These are phyloP conservation scores for Zaprionus obscuricornis DNA, from an alignment of 2,888 invertebrate species.

Conservation along the genomic window DNA sequence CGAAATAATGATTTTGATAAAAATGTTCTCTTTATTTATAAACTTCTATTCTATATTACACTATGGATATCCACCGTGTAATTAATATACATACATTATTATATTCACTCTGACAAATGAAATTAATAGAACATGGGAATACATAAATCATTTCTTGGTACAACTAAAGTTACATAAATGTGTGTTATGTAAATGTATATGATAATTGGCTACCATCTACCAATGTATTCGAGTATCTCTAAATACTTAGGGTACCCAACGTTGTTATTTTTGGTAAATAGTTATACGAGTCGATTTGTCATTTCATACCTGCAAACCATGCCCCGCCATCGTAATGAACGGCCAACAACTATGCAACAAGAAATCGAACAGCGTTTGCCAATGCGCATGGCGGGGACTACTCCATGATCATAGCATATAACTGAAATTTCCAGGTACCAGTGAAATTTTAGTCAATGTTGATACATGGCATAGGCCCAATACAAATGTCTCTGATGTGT, in stretches of 20 bases:
- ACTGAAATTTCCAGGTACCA: conserved; percentile 4
- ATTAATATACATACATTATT: conserved; percentile 29
- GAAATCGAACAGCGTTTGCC: conserved; percentile 24
- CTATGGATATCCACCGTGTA: conserved; percentile 9
- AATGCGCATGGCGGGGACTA: neutral
- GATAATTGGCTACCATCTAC: conserved; percentile 6
- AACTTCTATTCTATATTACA: conserved; percentile 32
- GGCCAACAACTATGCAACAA: conserved; percentile 36
- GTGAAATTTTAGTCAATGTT: conserved; percentile 14
- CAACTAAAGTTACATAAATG: conserved; percentile 43
- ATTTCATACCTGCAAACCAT: conserved; percentile 20
- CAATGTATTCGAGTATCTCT: conserved; percentile 3
- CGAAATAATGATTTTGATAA: neutral
- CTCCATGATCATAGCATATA: too few species aligned
- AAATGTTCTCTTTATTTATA: conserved; percentile 47
- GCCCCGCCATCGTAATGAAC: neutral
- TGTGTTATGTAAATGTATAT: conserved; percentile 27
- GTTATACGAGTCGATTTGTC: conserved; percentile 34
- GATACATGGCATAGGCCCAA: conserved; percentile 11
- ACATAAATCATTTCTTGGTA: conserved; percentile 31
- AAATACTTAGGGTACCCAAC: conserved; percentile 22
- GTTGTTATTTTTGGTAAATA: conserved; percentile 3
- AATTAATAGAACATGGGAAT: conserved; percentile 26
- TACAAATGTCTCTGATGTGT: too few species aligned
- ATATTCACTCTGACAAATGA: conserved; percentile 20